Evolutionary conservation across 1,140 invertebrate species (phyloP), one percentile per base, ranked within the genome.

Genomic region (Bicyclus anynana): DNA sequence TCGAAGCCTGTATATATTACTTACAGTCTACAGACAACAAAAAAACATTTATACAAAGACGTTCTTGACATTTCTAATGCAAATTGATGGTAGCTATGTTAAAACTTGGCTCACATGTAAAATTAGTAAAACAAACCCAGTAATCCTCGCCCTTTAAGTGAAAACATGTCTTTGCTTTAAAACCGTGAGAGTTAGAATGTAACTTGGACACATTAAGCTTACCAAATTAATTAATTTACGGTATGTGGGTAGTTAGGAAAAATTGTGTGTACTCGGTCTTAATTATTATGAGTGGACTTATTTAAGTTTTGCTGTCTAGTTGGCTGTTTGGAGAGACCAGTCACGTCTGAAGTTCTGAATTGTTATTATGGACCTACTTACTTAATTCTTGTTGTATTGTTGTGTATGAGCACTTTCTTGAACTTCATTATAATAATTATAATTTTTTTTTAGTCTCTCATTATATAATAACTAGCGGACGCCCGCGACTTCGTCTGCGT

Each of bases 151-250:
- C 62, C 61, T 71, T 54, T 75, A 80, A 3, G 17, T 73, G 74
- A 67, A 70, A 80, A 83, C 81, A 84, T 69, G 80, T 80, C 77
- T 83, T 84, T 83, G 78, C 80, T 81, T 60, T 81, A 83, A 77
- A 77, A 70, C 74, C 72, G 63, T 67, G 72, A 57, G 66, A 82
- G 82, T 82, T 79, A 80, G 67, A 70, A 33, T 14, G 55, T 44
- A 64, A 76, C 69, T 78, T 72, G 64, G 48, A 57, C 57, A 59
- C 69, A 76, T 82, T 80, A 82, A 63, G 69, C 64, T 61, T 59
- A 66, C 69, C 69, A 71, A 69, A 62, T 69, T 73, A 81, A 84
- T 84, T 81, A 84, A 84, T 82, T 77, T 74, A 74, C 71, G 68
- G 66, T 72, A 62, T 59, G 37, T 5, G 13, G 37, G n/a, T 40